Evolutionary conservation across 1,140 invertebrate genomes (phyloP).

Genomic region (Eufriesea mexicana): DNA sequence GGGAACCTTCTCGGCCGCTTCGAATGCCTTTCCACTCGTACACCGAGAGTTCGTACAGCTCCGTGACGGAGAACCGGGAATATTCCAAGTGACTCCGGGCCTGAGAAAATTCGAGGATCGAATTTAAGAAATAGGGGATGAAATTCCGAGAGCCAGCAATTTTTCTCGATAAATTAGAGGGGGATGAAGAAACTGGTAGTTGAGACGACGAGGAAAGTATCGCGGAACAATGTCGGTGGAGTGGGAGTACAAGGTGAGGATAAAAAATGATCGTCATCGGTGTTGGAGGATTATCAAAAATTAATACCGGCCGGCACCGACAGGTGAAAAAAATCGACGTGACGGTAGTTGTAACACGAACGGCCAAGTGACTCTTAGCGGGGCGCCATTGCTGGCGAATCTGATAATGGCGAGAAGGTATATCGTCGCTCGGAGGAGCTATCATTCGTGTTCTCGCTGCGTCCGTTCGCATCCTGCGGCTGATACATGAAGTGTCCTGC

Average conservation of each 20-base stretch:
- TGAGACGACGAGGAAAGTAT: neutral
- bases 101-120: no score
- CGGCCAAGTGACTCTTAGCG: constrained; percentile 60
- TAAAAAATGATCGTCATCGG: constrained; percentile 18
- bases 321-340: constrained; percentile 27
- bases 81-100: no score
- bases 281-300: constrained; percentile 26
- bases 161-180: no score
- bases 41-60: no score
- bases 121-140: no score
- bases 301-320: constrained; percentile 18
- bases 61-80: no score
- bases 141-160: no score
- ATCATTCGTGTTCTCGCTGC: constrained; percentile 64
- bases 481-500: constrained; percentile 73
- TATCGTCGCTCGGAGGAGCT: constrained; percentile 47
- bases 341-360: constrained; percentile 51
- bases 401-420: constrained; percentile 66
- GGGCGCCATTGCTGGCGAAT: constrained; percentile 68
- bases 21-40: neutral
- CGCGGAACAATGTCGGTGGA: neutral
- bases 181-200: neutral
- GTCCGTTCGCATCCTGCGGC: constrained; percentile 44
- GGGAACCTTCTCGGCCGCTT: neutral
- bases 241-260: no score